Base-by-base conservation (phyloP, 2,797 vertebrate genomes). In the Antennarius maculatus region DNA sequence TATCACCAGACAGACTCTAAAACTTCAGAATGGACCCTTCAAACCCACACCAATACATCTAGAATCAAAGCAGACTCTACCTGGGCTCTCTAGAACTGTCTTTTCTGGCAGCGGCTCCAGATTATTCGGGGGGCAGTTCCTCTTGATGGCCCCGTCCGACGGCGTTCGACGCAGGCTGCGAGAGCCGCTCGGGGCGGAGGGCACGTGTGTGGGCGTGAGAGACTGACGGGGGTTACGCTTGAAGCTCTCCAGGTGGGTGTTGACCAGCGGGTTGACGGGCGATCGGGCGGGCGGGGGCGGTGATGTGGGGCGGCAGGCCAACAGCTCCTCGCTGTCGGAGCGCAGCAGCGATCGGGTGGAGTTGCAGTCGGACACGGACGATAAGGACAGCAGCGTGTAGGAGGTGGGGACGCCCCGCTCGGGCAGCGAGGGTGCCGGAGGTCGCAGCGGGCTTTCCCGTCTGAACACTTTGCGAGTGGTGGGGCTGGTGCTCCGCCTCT, bases 331-430 rank as follows among this genome's bases (percentile, higher is more conserved):
- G 3, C 96, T 98, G 91, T 99, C 97, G 0, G 93, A 93, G 75
- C 91, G 95, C 73, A 99, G 92, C 79, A 99, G 89, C 8, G 97
- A 99, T 34, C 95, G 95, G 0, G 97, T 98, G 39, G 97, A 99
- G 84, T 97, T 97, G 87, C 96, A 97, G 93, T 98, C 97, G 0
- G 97, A 97, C 87, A 95, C 93, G 12, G 97, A 96, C 41, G 97
- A 98, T 71, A 98, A 87, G 63, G 97, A 98, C 55, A 97, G 93
- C 76, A 97, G 91, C 0, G 96, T 98, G 52, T 96, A 91, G 15
- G 97, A 96, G 6, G 95, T 77, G 17, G 93, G 86, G 10, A 91
- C 16, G 43, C 77, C 73, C 39, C 71, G 81, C 46, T 69, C 92
- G 27, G 58, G 93, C 75, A 90, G 92, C 34, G 69, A 90, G 81